Percentiles rank a stretch among this genome's conserved stretches.
phyloP scores from a whole-genome alignment of 2,797 vertebrate species.

The Sternotherus odoratus region DNA sequence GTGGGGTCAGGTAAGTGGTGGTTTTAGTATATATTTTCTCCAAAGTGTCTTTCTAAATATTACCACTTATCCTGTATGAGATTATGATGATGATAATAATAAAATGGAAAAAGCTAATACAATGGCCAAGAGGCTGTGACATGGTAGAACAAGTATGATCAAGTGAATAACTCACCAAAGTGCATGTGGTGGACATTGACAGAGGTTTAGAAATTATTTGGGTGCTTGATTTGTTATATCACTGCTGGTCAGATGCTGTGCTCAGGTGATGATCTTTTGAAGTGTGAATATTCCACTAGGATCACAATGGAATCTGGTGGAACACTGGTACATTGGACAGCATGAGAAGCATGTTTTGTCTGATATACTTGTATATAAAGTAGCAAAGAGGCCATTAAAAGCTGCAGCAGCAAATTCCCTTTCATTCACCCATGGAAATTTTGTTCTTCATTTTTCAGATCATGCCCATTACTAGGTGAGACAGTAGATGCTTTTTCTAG shows the following conservation, averaged over 20 bases:
- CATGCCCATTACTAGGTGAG: neutral
- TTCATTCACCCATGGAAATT: neutral
- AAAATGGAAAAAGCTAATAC: neutral
- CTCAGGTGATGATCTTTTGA: neutral
- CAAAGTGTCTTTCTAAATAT: neutral
- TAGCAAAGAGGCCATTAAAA: neutral
- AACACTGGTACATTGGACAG: neutral
- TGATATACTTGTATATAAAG: neutral
- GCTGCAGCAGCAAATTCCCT: neutral
- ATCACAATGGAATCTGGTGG: neutral
- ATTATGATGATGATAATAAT: neutral
- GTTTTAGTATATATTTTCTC: neutral
- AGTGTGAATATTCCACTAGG: neutral
- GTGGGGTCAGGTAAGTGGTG: neutral
- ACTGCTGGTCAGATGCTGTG: conserved; percentile 9
- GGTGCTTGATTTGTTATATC: conserved; percentile 30
- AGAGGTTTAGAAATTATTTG: fast-evolving
- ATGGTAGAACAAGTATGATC: neutral
- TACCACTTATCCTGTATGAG: neutral
- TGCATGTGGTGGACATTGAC: neutral
- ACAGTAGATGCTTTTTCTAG: neutral
- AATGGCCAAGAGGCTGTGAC: neutral
- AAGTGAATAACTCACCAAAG: neutral
- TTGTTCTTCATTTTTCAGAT: neutral
- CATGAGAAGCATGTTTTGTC: neutral